These are phyloP conservation scores for Spisula solida DNA, from an alignment of 2,888 invertebrate species.

Conservation along the genomic window DNA sequence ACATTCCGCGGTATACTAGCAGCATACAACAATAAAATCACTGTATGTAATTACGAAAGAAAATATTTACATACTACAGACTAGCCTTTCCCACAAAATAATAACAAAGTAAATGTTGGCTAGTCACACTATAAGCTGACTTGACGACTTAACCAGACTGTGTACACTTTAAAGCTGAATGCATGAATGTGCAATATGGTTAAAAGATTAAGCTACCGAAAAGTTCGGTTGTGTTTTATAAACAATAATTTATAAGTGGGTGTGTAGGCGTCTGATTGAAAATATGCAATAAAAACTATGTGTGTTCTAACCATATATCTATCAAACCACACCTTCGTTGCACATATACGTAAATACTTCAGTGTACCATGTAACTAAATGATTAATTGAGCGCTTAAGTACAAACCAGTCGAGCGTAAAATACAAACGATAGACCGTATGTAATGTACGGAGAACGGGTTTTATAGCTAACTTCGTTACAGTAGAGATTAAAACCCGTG, in stretches of 20 bases:
- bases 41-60: background rate
- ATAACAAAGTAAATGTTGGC: background rate
- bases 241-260: background rate
- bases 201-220: background rate
- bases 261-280: background rate
- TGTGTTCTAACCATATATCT: background rate
- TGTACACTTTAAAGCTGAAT: background rate
- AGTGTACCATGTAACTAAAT: background rate
- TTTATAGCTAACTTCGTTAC: background rate
- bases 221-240: background rate
- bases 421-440: background rate
- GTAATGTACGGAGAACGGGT: background rate
- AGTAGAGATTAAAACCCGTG: constrained; percentile 18
- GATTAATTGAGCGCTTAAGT: constrained; percentile 15
- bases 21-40: background rate
- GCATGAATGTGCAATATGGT: background rate
- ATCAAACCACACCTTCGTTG: background rate
- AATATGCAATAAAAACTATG: background rate
- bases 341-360: background rate
- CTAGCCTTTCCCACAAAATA: background rate
- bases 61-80: background rate
- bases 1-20: background rate
- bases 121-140: background rate
- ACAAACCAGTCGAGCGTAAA: background rate
- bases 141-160: background rate